Evolutionary conservation across 2,888 invertebrate species (phyloP), one percentile per base, ranked within the genome.

Genomic region (Nezara viridula): DNA sequence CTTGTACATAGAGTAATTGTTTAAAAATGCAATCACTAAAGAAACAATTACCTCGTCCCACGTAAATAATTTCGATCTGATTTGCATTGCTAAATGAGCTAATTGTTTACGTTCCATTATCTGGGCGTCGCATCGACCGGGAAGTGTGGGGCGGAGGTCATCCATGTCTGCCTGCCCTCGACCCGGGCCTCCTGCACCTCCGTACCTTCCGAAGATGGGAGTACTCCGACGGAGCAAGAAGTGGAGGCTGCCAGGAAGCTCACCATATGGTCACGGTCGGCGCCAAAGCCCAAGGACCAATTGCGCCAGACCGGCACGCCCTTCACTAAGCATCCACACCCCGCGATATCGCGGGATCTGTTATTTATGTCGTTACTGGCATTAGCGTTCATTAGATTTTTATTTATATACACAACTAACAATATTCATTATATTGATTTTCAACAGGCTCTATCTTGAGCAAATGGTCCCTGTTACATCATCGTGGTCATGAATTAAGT

Each of bases 251-350:
- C 44, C 24, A 81, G 81, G 44, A 47, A 81, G 44, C 44, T 24
- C 40, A 86, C 86, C 86, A 86, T 86, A 86, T 86, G 86, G 86
- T 86, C 52, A 86, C 52, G 86, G 55, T 52, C 55, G 86, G 86
- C 86, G 86, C 86, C 86, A 86, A 86, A 27, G 55, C 37, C 86
- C 86, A 86, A 86, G 86, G 86, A 50, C 60, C 86, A 60, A 27
- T 86, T 86, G 86, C 86, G 40, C 60, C 81, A 86, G 40, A 40
- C 10, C 47, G 81, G n/a, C 81, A 44, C 44, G 81, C 86, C 86
- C 52, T 86, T 50, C 37, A 16, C 86, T 16, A 32, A 50, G 37
- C 37, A 32, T 60, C 50, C 40, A 55, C 52, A 44, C 81, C 81
- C 81, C 81, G 81, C 44, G 21, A 10, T 81, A 81, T 47, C 66